Base-by-base conservation (phyloP, 2,797 vertebrate genomes). In the Vultur gryphus region DNA sequence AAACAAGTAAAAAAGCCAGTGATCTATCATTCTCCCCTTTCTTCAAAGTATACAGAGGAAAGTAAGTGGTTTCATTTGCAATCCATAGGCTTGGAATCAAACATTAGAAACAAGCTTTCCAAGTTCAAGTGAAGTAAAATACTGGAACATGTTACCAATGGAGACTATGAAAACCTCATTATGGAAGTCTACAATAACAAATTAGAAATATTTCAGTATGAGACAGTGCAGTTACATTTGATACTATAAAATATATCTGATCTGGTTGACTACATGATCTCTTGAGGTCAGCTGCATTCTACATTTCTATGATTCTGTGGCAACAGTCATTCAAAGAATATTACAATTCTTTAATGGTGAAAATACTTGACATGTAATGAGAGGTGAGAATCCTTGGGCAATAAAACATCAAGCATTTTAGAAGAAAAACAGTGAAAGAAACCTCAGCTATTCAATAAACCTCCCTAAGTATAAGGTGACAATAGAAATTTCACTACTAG, bases 11-110 rank as follows among this genome's bases (percentile, higher is more conserved):
- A 84, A 91, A 88, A 84, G 19, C 14, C 46, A 65, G 33, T 62
- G 77, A 90, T 87, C 81, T 86, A 93, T 89, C 69, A 84, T 46
- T 88, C 80, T 84, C 54, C 35, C 15, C 55, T 94, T 90, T 91
- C 81, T 80, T 92, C 58, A 87, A 94, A 84, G 43, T 51, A 84
- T 20, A 88, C 31, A 89, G 43, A 90, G 29, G 54, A 76, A 88
- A 79, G 81, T 35, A 77, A 69, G 28, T 29, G 31, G 28, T 61
- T 94, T 92, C 39, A 69, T 37, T 88, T 86, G n/a, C 77, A 93
- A 84, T 37, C 23, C 3, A 1, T 6, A 90, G 16, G 25, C 39
- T 66, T 87, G 52, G 59, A 92, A 87, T 91, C 66, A 83, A 85
- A 87, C n/a, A 73, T 24, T n/a, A 84, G 54, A 89, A 95, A 89